Conservation (phyloP, 2,797 vertebrate genomes). For the Falco biarmicus region DNA sequence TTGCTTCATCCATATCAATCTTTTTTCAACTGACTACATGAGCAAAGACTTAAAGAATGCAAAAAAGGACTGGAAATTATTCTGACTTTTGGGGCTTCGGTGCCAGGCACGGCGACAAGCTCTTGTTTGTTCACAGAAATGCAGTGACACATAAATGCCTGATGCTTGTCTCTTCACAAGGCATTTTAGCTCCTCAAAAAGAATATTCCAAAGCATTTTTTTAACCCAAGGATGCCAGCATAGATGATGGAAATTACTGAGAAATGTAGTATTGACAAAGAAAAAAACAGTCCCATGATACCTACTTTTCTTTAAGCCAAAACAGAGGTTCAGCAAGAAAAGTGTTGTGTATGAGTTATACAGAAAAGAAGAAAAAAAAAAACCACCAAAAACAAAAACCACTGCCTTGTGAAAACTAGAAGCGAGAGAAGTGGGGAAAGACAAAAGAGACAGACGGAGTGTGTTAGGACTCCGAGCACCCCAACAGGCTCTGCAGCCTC, state of each 20-base stretch:
- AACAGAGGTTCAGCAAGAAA: neutral
- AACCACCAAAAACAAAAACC: neutral
- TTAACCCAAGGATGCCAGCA: neutral
- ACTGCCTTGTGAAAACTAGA: neutral
- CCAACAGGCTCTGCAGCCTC: neutral
- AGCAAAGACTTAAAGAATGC: neutral
- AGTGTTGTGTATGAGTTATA: neutral
- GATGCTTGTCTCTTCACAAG: neutral
- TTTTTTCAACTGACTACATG: neutral
- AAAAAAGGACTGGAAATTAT: neutral
- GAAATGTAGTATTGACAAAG: neutral
- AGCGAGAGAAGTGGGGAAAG: neutral
- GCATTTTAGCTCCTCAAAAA: neutral
- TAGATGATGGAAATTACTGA: neutral
- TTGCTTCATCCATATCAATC: neutral
- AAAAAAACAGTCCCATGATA: neutral
- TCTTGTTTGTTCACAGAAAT: neutral
- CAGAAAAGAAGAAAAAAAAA: neutral
- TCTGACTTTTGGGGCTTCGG: neutral
- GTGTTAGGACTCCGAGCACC: neutral
- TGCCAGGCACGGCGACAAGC: neutral
- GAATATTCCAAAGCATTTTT: neutral
- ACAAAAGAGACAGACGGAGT: neutral
- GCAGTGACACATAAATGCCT: neutral
- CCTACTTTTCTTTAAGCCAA: neutral